phyloP scores from a whole-genome alignment of 2,797 vertebrate genomes.

The Chrysocyon brachyurus region DNA sequence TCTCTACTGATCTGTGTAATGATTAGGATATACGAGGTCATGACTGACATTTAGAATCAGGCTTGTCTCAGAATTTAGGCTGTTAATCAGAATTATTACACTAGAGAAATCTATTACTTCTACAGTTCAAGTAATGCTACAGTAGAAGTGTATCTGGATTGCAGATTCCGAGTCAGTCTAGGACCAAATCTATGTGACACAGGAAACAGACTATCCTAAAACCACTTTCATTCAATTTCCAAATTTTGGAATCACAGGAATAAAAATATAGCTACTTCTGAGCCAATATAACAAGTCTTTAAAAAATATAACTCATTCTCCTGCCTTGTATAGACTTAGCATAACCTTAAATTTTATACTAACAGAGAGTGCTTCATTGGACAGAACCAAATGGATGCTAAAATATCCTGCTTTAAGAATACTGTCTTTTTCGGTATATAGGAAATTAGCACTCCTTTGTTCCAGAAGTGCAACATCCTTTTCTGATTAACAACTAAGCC shows the following conservation, averaged over 20 bases:
- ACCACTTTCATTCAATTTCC: neutral
- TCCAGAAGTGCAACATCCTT: neutral
- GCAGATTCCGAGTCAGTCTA: neutral
- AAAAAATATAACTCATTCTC: neutral
- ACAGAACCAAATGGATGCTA: neutral
- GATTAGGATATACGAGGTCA: conserved; percentile 64
- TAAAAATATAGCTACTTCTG: neutral
- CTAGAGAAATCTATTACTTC: conserved; percentile 3
- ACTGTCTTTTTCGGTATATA: neutral
- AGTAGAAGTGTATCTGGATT: neutral
- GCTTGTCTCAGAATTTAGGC: conserved; percentile 47
- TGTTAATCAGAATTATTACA: conserved; percentile 72
- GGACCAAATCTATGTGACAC: neutral
- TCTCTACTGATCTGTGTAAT: conserved; percentile 73
- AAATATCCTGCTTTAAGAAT: neutral
- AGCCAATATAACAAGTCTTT: neutral
- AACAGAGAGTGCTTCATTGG: neutral
- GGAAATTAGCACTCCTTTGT: neutral
- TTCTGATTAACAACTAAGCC: neutral
- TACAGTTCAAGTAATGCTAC: neutral
- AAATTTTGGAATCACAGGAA: conserved; percentile 47
- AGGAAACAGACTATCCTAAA: neutral
- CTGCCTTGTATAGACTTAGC: neutral
- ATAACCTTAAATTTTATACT: conserved; percentile 26
- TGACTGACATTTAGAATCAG: conserved; percentile 66